Evolutionary conservation across 1,140 invertebrate species (phyloP).

Genomic region (Phthorimaea operculella): DNA sequence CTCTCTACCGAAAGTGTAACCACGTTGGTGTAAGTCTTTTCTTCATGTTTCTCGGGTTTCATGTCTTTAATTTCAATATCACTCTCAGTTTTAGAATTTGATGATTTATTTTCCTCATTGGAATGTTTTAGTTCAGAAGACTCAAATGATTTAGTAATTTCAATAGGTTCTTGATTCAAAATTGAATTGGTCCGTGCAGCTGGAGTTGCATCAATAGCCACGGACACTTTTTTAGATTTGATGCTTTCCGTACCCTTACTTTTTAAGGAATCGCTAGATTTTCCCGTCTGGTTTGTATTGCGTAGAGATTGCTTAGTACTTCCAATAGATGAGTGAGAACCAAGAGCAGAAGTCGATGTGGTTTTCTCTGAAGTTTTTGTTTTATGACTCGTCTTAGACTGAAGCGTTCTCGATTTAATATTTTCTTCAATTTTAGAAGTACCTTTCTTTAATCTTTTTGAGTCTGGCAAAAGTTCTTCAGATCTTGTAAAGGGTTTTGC

Average conservation of each 20-base stretch:
- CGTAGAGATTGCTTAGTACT: slow-evolving; percentile 41
- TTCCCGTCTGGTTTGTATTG: slow-evolving; percentile 32
- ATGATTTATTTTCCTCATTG: slow-evolving; percentile 32
- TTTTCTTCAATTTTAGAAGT: slow-evolving; percentile 25
- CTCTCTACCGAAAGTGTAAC: slow-evolving; percentile 58
- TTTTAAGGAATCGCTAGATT: slow-evolving; percentile 59
- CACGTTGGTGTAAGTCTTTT: slow-evolving; percentile 56
- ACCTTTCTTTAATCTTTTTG: slow-evolving; percentile 40
- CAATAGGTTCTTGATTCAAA: slow-evolving; percentile 79
- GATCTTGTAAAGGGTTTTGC: slow-evolving; percentile 47
- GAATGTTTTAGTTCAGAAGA: slow-evolving; percentile 40
- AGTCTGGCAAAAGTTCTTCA: slow-evolving; percentile 50
- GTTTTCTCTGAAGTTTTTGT: slow-evolving; percentile 58
- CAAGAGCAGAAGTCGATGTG: slow-evolving; percentile 56
- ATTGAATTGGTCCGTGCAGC: slow-evolving; percentile 76
- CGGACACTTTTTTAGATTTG: slow-evolving; percentile 75
- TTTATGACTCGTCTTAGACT: slow-evolving; percentile 30
- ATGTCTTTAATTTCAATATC: slow-evolving; percentile 26
- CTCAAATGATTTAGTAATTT: slow-evolving; percentile 73
- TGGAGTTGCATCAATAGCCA: slow-evolving; percentile 81
- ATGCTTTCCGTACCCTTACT: slow-evolving; percentile 58
- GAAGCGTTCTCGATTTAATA: slow-evolving; percentile 25
- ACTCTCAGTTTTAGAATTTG: slow-evolving; percentile 61
- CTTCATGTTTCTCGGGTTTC: slow-evolving; percentile 19
- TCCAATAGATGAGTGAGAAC: slow-evolving; percentile 51